Evolutionary conservation across 92 coral and sea anemone species (phyloP).

Genomic region (Montipora capitata): DNA sequence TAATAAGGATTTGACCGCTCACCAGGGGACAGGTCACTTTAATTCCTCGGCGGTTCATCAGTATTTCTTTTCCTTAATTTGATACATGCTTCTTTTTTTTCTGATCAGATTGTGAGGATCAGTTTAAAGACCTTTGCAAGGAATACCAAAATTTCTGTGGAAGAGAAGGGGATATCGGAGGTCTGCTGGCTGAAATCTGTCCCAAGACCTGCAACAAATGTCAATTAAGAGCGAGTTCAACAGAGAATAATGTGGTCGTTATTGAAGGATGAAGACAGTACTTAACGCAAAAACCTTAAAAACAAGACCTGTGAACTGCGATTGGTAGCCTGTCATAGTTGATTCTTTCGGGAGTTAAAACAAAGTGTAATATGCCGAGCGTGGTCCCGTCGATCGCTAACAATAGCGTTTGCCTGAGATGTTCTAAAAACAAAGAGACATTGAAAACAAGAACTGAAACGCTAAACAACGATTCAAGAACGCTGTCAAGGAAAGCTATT

Average conservation of each 20-base stretch:
- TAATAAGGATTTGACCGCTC: no score
- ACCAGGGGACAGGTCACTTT: no score
- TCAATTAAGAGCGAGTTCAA: conserved; percentile 13
- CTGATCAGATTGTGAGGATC: conserved; percentile 32
- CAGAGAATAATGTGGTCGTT: conserved; percentile 17
- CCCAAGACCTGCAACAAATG: conserved; percentile 35
- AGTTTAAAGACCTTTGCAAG: conserved; percentile 19
- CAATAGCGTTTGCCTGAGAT: no score
- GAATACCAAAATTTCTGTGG: conserved; percentile 15
- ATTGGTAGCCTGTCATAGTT: no score
- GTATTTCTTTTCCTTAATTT: not conserved
- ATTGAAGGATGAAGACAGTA: not conserved
- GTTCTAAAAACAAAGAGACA: no score
- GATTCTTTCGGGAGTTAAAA: not conserved
- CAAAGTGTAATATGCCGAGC: no score
- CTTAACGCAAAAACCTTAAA: no score
- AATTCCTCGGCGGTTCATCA: no score
- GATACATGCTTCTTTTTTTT: not conserved
- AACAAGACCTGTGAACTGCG: no score
- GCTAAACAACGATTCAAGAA: not conserved
- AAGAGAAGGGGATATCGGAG: not conserved
- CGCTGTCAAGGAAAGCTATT: not conserved
- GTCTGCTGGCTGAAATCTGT: conserved; percentile 19
- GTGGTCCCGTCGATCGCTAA: no score
- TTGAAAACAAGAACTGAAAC: not conserved